Evolutionary conservation across 2,113 vertebrate genomes (phyloP), one percentile per base, ranked within the genome.

Genomic region (Alectura lathami): DNA sequence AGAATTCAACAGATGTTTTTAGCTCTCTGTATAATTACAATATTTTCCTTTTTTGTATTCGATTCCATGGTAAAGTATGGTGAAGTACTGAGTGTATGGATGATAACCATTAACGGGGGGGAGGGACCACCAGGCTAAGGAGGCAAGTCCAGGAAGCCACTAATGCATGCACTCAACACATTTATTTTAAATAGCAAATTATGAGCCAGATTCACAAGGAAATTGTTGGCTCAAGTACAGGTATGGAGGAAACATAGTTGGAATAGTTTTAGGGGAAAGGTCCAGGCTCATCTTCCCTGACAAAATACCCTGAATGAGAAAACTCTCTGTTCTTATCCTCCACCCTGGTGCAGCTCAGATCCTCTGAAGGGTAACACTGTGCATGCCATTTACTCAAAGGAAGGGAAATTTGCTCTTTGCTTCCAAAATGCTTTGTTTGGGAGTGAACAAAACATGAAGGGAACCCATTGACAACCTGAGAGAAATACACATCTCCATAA

Each of bases 1-100:
- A 57, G 36, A 93, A 34, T 84, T 89, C 34, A 82, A 83, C 95
- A 86, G 13, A 38, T 75, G 40, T 27, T 34, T 68, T 95, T n/a
- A 68, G 27, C 9, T 56, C 38, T 83, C 17, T 72, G 3, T 29
- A 48, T 14, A 88, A 84, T 74, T 45, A 17, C 43, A 90, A 56
- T 1, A 34, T 29, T 92, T 67, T 92, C 6, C 56, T 74, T 78
- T 86, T 30, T 88, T 24, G 89, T 86, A 82, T n/a, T 15, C 6
- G 75, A 36, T 68, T 91, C 7, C 17, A 51, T n/a, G n/a, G n/a
- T n/a, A n/a, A 15, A 85, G 56, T 17, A 82, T 3, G 29, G 2
- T 22, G 18, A 86, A 88, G 3, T n/a, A 66, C 5, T 3, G 3
- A 26, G 6, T 45, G 34, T 6, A 59, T 27, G 64, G 8, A 72